Conservation (phyloP, 2,888 invertebrate genomes). For the Mesochorus sp. region DNA sequence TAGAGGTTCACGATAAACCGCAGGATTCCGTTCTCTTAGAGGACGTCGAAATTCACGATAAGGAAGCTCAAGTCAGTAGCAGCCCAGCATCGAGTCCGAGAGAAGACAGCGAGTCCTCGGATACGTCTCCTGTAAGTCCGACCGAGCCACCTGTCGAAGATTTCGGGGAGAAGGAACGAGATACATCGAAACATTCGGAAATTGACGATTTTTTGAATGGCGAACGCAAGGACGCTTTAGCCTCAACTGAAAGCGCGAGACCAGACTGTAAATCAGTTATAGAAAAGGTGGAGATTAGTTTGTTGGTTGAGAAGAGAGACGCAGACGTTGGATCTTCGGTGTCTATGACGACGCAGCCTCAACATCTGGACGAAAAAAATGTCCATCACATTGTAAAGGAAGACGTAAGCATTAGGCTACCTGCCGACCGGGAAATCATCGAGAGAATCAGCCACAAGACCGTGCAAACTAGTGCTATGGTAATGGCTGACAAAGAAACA, state of each 20-base stretch:
- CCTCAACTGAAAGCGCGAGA: slow-evolving; percentile 9
- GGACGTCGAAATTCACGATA: slow-evolving; percentile 71
- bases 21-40: slow-evolving; percentile 57
- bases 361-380: slow-evolving; percentile 66
- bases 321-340: slow-evolving; percentile 70
- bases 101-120: slow-evolving; percentile 7
- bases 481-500: slow-evolving; percentile 67
- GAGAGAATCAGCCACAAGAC: slow-evolving; percentile 71
- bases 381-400: slow-evolving; percentile 72
- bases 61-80: background rate
- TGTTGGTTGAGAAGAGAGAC: slow-evolving; percentile 73
- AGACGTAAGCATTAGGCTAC: slow-evolving; percentile 75
- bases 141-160: background rate
- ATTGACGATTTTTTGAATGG: slow-evolving; percentile 24
- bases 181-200: slow-evolving; percentile 1
- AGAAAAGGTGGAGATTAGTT: slow-evolving; percentile 76
- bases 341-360: slow-evolving; percentile 73
- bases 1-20: slow-evolving; percentile 72
- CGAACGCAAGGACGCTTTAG: slow-evolving; percentile 1
- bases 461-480: slow-evolving; percentile 71
- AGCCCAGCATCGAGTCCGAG: slow-evolving; percentile 5
- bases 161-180: background rate
- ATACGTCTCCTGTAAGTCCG: background rate
- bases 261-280: slow-evolving; percentile 62
- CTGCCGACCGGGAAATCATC: slow-evolving; percentile 70